phyloP scores from a whole-genome alignment of 2,113 vertebrate species.

The Percopsis transmontana region DNA sequence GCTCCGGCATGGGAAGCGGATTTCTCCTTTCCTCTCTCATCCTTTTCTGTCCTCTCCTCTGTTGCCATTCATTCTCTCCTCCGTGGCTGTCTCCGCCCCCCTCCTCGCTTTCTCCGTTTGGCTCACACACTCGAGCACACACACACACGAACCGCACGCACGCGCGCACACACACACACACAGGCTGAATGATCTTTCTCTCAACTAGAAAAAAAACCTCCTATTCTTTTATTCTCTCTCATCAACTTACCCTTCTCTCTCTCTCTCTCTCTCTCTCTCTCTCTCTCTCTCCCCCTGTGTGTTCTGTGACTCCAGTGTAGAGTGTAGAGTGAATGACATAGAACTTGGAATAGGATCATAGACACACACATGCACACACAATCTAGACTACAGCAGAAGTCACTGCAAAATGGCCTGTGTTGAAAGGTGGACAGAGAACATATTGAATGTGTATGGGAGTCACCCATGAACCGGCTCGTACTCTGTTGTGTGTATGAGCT shows the following conservation, averaged over 20 bases:
- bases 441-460: conserved; percentile 3
- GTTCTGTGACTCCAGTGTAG: background rate
- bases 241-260: conserved; percentile 12
- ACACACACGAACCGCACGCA: background rate
- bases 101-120: conserved; percentile 25
- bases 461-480: too few species aligned
- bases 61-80: conserved; percentile 13
- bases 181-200: too few species aligned
- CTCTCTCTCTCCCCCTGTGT: conserved; percentile 30
- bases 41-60: conserved; percentile 19
- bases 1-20: conserved; percentile 23
- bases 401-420: too few species aligned
- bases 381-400: too few species aligned
- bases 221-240: conserved; percentile 19
- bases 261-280: conserved; percentile 12
- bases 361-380: too few species aligned
- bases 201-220: background rate
- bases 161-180: background rate
- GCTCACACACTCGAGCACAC: background rate
- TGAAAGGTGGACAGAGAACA: background rate
- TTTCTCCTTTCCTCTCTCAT: conserved; percentile 30
- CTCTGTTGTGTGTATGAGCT: conserved; percentile 16
- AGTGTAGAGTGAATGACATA: too few species aligned
- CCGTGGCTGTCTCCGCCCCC: conserved; percentile 37
- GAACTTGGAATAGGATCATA: too few species aligned